Evolutionary conservation across 2,888 invertebrate species (phyloP), one percentile per base, ranked within the genome.

Genomic region (Agriotes lineatus): DNA sequence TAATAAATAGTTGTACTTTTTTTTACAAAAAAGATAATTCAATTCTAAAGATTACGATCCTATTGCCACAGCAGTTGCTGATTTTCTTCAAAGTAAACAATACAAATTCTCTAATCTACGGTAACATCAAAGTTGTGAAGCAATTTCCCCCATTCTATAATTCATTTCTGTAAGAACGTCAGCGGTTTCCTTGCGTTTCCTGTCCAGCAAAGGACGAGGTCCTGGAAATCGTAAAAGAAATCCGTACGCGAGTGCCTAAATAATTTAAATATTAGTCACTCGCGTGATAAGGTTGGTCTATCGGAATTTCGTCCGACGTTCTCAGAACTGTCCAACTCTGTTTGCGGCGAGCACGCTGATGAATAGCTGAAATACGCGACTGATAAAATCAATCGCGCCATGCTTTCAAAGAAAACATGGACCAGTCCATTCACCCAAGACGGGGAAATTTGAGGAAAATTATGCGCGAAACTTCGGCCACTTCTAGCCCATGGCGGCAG

Each of bases 241-340:
- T 33, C 52, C n/a, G 52, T 12, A 16, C 22, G n/a, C 16, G 9
- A 5, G 42, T 12, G 7, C 18, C 42, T 67, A 56, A 67, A 67
- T 67, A 61, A 67, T 67, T 63, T 67, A 61, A 67, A 45, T 44
- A 54, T 54, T 59, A 60, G 66, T 59, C 54, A 60, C 52, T 67
- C 18, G 67, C 67, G 67, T 67, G 67, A 61, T 67, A 61, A 61
- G 56, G 61, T 67, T 60, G 50, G 18, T 37, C 58, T 56, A 56
- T 37, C 33, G 56, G 60, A 19, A 67, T 67, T 67, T 67, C 44
- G 30, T 61, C 20, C 44, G 67, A 52, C 60, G 22, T 67, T 67
- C 67, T 45, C 48, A 61, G 67, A 67, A 67, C 33, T 37, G 59
- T 60, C 61, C 54, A 35, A 33, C 33, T 52, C 39, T 52, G 19